Conservation (phyloP, 37 sponge, comb jelly and placozoan genomes). For the Dysidea cf. avara region DNA sequence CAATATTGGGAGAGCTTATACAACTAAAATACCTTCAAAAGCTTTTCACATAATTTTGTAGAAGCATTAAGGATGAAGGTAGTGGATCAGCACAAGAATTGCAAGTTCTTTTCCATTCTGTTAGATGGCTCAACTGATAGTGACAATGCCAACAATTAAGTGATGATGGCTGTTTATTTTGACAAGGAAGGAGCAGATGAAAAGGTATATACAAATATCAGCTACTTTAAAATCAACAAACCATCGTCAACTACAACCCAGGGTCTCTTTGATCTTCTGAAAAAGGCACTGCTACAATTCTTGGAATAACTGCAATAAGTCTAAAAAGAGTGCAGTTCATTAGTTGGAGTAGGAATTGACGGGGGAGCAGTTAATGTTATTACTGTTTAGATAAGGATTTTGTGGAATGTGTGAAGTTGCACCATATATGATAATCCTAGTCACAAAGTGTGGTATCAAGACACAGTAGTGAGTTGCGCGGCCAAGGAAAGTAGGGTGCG, state of each 20-base stretch:
- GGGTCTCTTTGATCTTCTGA: conserved; percentile 36
- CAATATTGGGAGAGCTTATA: background rate
- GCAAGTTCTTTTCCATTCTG: conserved; percentile 55
- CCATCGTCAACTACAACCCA: conserved; percentile 29
- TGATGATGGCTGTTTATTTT: conserved; percentile 46
- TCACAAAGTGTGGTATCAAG: no score
- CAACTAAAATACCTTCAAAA: conserved; percentile 29
- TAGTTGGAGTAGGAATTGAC: conserved; percentile 61
- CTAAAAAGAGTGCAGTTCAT: conserved; percentile 30
- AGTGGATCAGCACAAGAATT: conserved; percentile 6
- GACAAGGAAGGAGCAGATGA: conserved; percentile 40
- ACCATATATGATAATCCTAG: no score
- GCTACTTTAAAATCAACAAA: conserved; percentile 20
- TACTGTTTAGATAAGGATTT: no score
- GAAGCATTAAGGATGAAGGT: conserved; percentile 20
- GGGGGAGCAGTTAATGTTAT: conserved; percentile 56
- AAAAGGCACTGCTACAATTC: conserved; percentile 8
- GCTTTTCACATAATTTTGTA: conserved; percentile 35
- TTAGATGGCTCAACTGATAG: no score
- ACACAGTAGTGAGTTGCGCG: no score
- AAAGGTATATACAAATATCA: conserved; percentile 47
- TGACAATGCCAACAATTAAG: conserved; percentile 55
- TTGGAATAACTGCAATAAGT: conserved; percentile 29
- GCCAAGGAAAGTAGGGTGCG: no score
- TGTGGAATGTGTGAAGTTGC: no score